phyloP scores from a whole-genome alignment of 2,888 invertebrate species.

The Eupithecia centaureata region DNA sequence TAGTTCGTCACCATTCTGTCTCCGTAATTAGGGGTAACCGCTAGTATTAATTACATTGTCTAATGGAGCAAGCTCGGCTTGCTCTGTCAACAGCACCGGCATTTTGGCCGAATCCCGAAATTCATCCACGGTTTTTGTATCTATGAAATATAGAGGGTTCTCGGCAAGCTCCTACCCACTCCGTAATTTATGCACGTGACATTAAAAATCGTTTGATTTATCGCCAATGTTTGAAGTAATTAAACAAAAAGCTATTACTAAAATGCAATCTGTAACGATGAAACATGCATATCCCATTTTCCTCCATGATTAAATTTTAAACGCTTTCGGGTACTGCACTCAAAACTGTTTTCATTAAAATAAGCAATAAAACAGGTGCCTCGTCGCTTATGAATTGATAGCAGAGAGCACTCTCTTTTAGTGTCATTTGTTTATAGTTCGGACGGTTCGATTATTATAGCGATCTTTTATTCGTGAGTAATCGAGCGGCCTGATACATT shows the following conservation, averaged over 20 bases:
- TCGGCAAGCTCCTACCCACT: not conserved
- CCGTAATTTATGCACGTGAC: not conserved
- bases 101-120: conserved; percentile 40
- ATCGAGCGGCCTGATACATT: conserved; percentile 62
- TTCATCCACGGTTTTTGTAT: conserved; percentile 27
- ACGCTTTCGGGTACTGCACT: conserved; percentile 57
- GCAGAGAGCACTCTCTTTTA: conserved; percentile 63
- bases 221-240: conserved; percentile 21
- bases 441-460: conserved; percentile 52
- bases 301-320: conserved; percentile 54
- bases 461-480: conserved; percentile 68
- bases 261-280: conserved; percentile 62
- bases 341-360: conserved; percentile 60
- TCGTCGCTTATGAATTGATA: conserved; percentile 55
- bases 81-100: conserved; percentile 62
- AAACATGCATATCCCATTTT: conserved; percentile 51
- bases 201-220: conserved; percentile 23
- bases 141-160: conserved; percentile 6
- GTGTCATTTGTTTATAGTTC: conserved; percentile 56
- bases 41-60: conserved; percentile 81
- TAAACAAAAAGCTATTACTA: conserved; percentile 55
- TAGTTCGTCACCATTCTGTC: conserved; percentile 68
- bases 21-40: conserved; percentile 77
- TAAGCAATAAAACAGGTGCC: conserved; percentile 56
- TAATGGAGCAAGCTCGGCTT: conserved; percentile 75